Evolutionary conservation across 2,888 invertebrate species (phyloP), one percentile per base, ranked within the genome.

Genomic region (Nymphalis c-album): DNA sequence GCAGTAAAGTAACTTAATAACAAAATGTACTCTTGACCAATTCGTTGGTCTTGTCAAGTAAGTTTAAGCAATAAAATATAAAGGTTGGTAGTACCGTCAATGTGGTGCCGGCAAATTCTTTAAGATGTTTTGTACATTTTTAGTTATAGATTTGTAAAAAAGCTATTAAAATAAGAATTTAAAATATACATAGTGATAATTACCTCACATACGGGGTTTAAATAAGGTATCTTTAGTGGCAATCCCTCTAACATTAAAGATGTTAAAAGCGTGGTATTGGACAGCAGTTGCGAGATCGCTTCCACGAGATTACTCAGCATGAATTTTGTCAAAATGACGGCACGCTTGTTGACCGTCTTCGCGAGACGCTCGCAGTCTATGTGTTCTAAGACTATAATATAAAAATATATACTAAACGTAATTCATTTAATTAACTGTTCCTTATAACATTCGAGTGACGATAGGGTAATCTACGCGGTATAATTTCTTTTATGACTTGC

Each of bases 221-320:
- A 85, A 76, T 95, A 96, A 18, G 95, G 94, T 72, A 93, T 91
- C 72, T 93, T 94, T 59, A 97, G 79, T 0, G 96, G 96, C 35
- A 97, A 81, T 0, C 96, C 96, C 77, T 96, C 96, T 17, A 97
- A 83, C 70, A 94, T 93, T 35, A 97, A 81, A 7, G 93, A 87
- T 1, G 93, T 93, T 13, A 96, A 84, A 18, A 94, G 93, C 47
- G 93, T 92, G 18, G 95, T 95, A 72, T 93, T 93, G 31, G 93
- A 87, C 7, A 96, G 84, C 71, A 95, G 93, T 80, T 94, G 94
- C 0, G 94, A 88, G 4, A 95, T 78, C 2, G 96, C 94, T 74
- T 95, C 94, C 7, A 95, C 87, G 55, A 96, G 82, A 75, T 94
- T 94, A 69, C 93, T 93, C 61, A 96, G 86, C 78, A 96, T 93